Percentiles rank a stretch among this genome's conserved stretches.
phyloP scores from a whole-genome alignment of 1,140 invertebrate genomes.

The Nilaparvata lugens region DNA sequence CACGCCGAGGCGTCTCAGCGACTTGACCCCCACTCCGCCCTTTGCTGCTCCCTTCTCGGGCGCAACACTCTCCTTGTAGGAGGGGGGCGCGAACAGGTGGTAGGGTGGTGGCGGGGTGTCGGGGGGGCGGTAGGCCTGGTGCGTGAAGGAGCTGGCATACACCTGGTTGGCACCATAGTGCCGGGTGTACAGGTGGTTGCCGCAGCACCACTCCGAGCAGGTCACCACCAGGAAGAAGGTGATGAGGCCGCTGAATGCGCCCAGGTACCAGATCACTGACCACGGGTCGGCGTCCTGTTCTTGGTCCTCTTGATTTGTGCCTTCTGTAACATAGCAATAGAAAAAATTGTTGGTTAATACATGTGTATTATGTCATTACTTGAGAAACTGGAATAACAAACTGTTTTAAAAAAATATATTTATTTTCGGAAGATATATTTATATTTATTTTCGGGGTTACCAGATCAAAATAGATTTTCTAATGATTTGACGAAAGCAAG shows the following conservation, averaged over 20 bases:
- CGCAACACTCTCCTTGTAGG: slow-evolving; percentile 36
- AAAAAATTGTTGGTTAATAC: background rate
- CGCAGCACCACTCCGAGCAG: slow-evolving; percentile 49
- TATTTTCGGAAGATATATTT: too few species aligned
- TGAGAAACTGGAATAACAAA: too few species aligned
- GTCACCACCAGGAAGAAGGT: slow-evolving; percentile 49
- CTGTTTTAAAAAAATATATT: too few species aligned
- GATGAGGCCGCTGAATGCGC: slow-evolving; percentile 47
- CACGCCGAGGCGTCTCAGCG: too few species aligned
- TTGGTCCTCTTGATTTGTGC: background rate
- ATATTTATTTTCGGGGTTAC: too few species aligned
- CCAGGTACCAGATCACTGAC: slow-evolving; percentile 51
- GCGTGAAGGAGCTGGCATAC: slow-evolving; percentile 11
- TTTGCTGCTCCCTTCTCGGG: too few species aligned
- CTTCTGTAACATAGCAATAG: slow-evolving; percentile 11
- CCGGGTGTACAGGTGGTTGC: slow-evolving; percentile 24
- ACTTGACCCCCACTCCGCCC: too few species aligned
- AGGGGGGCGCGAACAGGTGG: slow-evolving; percentile 47
- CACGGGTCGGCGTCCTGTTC: slow-evolving; percentile 37
- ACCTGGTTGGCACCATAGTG: slow-evolving; percentile 28
- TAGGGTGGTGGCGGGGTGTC: slow-evolving; percentile 46
- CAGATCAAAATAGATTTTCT: too few species aligned
- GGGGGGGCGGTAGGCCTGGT: slow-evolving; percentile 22
- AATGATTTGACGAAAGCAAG: too few species aligned
- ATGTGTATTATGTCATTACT: too few species aligned